Evolutionary conservation across 2,888 invertebrate genomes (phyloP), one percentile per base, ranked within the genome.

Genomic region (Tenthredo mesomela): DNA sequence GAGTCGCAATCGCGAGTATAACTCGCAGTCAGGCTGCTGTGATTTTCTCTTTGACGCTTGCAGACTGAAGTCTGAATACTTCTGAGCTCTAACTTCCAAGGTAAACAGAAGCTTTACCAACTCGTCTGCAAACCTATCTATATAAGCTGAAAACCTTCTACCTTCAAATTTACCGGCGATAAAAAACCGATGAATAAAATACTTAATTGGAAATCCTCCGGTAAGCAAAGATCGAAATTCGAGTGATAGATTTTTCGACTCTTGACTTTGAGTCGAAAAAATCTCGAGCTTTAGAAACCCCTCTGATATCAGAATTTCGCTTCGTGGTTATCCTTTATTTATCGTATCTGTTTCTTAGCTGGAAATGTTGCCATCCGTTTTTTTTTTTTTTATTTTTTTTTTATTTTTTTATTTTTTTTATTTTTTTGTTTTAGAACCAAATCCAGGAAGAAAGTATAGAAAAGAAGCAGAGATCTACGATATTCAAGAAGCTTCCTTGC

Each of bases 41-140:
- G 77, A 77, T 77, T 54, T 50, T 54, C 50, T 77, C 77, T 77
- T 77, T 77, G 77, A 50, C 77, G 77, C 54, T n/a, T 7, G 9
- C 21, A 50, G 50, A 25, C 7, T 54, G 12, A 10, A 29, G 29
- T 54, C 50, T 33, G 77, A 29, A 50, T 5, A 29, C 54, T 54
- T 29, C 29, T 15, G 10, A 33, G 50, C 54, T 33, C 18, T 54
- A 54, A 77, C 54, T 77, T 54, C 10, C 47, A 54, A 40, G 25
- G 77, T 50, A 77, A 54, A 33, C 77, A 77, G 5, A 29, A 6
- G 12, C 25, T 54, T 50, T 15, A 12, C 9, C 50, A 40, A 73
- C 50, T 29, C 29, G 47, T 75, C 71, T 37, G 71, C 43, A 21
- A 21, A 43, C 21, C 15, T 43, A 43, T 40, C 71, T 40, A 12